A percentile compares a stretch with the other conserved stretches of the same genome.
These are phyloP conservation scores for Orchestia grillus DNA, from an alignment of 1,140 invertebrate species.

Conservation along the genomic window DNA sequence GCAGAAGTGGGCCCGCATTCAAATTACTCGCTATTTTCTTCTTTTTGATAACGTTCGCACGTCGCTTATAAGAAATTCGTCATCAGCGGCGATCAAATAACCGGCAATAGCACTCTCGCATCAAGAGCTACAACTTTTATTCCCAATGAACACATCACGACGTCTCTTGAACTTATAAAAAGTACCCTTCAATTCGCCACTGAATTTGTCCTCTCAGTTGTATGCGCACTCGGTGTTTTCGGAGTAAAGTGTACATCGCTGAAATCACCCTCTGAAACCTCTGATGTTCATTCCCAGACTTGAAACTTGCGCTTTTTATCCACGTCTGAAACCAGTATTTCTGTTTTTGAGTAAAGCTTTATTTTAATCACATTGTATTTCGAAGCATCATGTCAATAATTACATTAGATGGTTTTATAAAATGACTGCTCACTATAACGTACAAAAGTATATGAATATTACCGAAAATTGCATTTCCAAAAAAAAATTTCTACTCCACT, in stretches of 20 bases:
- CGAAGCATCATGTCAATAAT: neutral
- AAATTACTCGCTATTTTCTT: neutral
- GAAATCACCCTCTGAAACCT: neutral
- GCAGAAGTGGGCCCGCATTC: neutral
- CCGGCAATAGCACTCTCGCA: neutral
- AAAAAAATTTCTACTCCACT: neutral
- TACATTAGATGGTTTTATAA: neutral
- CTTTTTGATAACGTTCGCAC: neutral
- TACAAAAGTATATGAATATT: neutral
- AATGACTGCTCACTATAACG: neutral
- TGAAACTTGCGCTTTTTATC: neutral
- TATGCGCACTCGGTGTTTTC: neutral
- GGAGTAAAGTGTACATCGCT: neutral
- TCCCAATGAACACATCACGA: neutral
- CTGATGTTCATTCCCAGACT: neutral
- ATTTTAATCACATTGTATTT: neutral
- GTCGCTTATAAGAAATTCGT: neutral
- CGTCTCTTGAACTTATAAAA: neutral
- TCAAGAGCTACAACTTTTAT: neutral
- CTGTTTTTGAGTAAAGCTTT: neutral
- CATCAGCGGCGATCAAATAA: neutral
- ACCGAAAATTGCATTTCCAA: neutral
- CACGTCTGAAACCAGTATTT: neutral
- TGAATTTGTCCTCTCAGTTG: neutral
- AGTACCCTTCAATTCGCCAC: neutral